Percentiles rank a stretch among this genome's conserved stretches.
Conservation (phyloP, 2,888 invertebrate genomes). For the Lithosia quadra region DNA sequence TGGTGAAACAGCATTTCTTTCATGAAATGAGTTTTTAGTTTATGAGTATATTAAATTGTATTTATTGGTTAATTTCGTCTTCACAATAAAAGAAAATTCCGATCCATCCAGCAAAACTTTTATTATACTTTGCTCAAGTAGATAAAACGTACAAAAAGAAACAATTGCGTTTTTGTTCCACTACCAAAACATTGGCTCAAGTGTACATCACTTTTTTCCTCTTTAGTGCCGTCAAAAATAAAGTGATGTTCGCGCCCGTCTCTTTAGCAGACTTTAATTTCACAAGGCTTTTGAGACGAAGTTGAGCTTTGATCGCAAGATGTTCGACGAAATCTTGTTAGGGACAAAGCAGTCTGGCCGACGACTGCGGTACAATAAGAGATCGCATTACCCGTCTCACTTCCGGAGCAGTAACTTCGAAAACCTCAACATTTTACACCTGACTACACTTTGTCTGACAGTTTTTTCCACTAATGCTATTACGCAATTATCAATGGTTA, state of each 20-base stretch:
- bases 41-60: background rate
- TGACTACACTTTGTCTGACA: conserved; percentile 64
- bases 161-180: conserved; percentile 17
- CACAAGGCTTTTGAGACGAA: conserved; percentile 63
- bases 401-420: conserved; percentile 72
- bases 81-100: background rate
- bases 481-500: conserved; percentile 59
- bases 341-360: conserved; percentile 66
- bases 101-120: background rate
- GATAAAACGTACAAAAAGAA: conserved; percentile 12
- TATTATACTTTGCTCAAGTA: background rate
- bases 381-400: conserved; percentile 74
- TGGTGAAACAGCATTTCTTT: no score
- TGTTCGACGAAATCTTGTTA: conserved; percentile 77
- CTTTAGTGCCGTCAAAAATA: conserved; percentile 30
- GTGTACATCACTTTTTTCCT: background rate
- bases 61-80: background rate
- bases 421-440: conserved; percentile 73
- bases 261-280: conserved; percentile 63
- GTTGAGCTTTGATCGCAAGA: conserved; percentile 64
- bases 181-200: conserved; percentile 23
- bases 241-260: conserved; percentile 59
- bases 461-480: conserved; percentile 63
- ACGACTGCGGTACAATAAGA: conserved; percentile 64
- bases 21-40: no score